A percentile compares a stretch with the other conserved stretches of the same genome.
Evolutionary conservation across 1,140 invertebrate genomes (phyloP).

Genomic region (Hermetia illucens): DNA sequence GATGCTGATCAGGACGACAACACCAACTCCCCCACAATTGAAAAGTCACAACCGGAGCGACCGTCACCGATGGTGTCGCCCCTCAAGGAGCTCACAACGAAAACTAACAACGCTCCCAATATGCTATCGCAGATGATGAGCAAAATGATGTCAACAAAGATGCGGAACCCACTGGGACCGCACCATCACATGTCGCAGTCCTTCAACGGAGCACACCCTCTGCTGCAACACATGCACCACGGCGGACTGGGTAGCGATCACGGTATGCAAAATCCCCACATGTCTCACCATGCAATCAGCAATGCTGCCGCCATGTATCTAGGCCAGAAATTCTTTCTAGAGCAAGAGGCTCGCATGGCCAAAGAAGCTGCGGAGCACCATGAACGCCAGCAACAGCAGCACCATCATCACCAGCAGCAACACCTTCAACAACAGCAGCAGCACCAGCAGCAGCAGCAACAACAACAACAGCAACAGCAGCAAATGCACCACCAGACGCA

Average conservation of each 20-base stretch:
- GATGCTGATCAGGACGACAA: constrained; percentile 44
- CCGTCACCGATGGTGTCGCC: constrained; percentile 36
- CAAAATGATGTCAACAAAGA: constrained; percentile 50
- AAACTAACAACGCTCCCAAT: constrained; percentile 28
- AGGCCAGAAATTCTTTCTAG: constrained; percentile 57
- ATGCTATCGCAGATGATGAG: constrained; percentile 52
- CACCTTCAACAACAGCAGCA: constrained; percentile 36
- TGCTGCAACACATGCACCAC: constrained; percentile 41
- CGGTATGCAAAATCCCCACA: constrained; percentile 25
- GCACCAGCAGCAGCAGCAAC: constrained; percentile 32
- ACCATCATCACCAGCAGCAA: constrained; percentile 31
- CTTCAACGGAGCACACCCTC: constrained; percentile 37
- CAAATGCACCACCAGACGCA: constrained; percentile 37
- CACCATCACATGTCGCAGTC: constrained; percentile 37
- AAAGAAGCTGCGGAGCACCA: constrained; percentile 45
- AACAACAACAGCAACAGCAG: constrained; percentile 28
- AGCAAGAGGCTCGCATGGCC: constrained; percentile 55
- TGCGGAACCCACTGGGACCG: constrained; percentile 36
- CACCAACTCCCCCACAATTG: constrained; percentile 30
- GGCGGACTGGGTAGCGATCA: constrained; percentile 28
- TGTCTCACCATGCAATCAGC: constrained; percentile 39
- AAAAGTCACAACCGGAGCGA: constrained; percentile 35
- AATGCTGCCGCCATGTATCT: constrained; percentile 62
- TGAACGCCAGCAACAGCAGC: constrained; percentile 39
- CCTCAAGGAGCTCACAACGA: constrained; percentile 11